Evolutionary conservation across 2,113 vertebrate species (phyloP).

Genomic region (Albula glossodonta): DNA sequence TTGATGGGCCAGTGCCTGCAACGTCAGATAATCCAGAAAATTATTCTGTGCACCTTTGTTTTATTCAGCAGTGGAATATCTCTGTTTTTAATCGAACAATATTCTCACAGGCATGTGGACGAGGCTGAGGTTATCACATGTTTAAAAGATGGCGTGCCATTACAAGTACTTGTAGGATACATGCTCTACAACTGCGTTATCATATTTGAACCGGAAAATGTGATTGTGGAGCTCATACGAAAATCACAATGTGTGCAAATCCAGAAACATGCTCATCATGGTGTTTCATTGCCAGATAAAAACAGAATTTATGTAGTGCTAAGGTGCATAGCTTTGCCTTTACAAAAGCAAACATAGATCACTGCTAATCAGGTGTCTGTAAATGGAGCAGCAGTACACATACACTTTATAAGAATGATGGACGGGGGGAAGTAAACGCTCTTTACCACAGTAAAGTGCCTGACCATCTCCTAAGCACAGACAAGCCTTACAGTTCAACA

Average conservation of each 20-base stretch:
- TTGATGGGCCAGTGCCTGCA: background rate
- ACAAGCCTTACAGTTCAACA: background rate
- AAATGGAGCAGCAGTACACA: background rate
- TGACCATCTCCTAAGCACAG: background rate
- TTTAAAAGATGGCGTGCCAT: background rate
- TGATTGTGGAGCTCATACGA: background rate
- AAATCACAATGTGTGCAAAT: background rate
- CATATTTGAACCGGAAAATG: background rate
- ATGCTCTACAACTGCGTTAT: background rate
- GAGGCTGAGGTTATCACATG: background rate
- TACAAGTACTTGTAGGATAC: background rate
- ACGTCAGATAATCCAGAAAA: background rate
- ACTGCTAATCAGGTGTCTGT: background rate
- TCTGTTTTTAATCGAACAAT: too few species aligned
- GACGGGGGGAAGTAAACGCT: background rate
- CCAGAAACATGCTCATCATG: background rate
- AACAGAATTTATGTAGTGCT: background rate
- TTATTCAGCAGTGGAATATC: too few species aligned
- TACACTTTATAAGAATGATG: background rate
- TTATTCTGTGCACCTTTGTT: background rate
- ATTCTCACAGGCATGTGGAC: too few species aligned
- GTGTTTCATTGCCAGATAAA: background rate
- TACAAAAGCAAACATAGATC: background rate
- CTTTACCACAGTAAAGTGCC: background rate
- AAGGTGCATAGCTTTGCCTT: background rate